phyloP scores from a whole-genome alignment of 30 jellyfish, hydroid and myxozoan species.

The Cassiopea andromeda region DNA sequence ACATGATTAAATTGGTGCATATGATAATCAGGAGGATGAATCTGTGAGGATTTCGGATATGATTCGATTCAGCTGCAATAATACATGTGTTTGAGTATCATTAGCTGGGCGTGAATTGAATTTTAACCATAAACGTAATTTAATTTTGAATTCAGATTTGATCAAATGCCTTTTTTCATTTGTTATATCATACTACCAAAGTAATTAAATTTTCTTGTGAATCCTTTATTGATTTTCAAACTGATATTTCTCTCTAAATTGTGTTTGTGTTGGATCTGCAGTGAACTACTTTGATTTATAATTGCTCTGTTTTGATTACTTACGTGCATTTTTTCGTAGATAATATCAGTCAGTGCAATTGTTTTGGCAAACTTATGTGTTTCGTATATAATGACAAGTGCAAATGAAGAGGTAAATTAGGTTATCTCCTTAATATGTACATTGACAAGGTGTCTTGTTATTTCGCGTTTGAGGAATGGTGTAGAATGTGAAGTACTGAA shows the following conservation, averaged over 20 bases:
- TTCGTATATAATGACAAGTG: conserved; percentile 97
- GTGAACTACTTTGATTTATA: background rate
- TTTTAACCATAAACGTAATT: too few relatives aligned
- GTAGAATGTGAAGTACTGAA: too few relatives aligned
- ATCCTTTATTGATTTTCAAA: too few relatives aligned
- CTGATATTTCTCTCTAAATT: too few relatives aligned
- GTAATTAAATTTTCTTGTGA: too few relatives aligned
- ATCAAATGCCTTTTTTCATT: too few relatives aligned
- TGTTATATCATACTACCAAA: too few relatives aligned
- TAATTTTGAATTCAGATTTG: too few relatives aligned
- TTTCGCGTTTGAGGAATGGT: too few relatives aligned
- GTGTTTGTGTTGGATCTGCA: too few relatives aligned
- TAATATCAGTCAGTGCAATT: conserved; percentile 89
- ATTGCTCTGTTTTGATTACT: background rate
- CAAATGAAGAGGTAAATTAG: conserved; percentile 88
- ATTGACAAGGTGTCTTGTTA: too few relatives aligned
- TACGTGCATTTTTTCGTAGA: conserved; percentile 38
- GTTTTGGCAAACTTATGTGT: conserved; percentile 96
- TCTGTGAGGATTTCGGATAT: background rate
- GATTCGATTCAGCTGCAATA: background rate
- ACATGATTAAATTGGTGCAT: background rate
- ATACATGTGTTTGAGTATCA: background rate
- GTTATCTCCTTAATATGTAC: background rate
- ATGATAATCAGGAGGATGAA: background rate
- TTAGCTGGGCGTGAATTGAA: too few relatives aligned